Base-by-base conservation (phyloP, 2,113 vertebrate genomes). In the Lethenteron camtschaticum region DNA sequence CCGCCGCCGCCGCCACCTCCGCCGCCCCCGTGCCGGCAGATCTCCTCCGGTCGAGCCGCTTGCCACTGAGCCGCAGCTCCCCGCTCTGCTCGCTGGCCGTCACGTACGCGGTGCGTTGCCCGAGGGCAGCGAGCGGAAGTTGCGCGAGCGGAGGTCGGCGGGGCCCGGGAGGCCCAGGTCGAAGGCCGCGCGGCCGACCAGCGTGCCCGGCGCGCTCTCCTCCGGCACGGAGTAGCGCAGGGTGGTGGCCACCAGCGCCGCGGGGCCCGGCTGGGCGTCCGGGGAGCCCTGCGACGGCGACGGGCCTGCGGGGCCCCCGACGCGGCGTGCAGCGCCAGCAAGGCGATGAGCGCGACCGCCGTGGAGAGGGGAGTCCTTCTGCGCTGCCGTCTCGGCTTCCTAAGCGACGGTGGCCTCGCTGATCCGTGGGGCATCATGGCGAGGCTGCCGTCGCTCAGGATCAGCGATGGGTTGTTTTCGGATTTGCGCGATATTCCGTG, bases 191-290 rank as follows among this genome's bases (percentile, higher is more conserved):
- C 95, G 95, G 72, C 94, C 94, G 72, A 97, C 95, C 72, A 95
- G 85, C 1, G 90, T 94, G 73, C 88, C 88, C 2, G 90, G 88
- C 76, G 85, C 88, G 73, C 92, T 87, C 73, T 97, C 94, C 81
- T 97, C 94, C 0, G 89, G 87, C 79, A 97, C 89, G 1, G 94
- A 92, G 74, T 95, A 96, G 82, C 95, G 96, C 75, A 96, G 83
- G 82, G 41, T 41, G 41, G 41, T 41, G 41, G 41, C 41, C 41
- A 41, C 41, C 41, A 41, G 41, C 41, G 41, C 41, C 41, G 41
- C 41, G 41, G 63, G n/a, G 24, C 63, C 9, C 24, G 10, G n/a
- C 10, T n/a, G 63, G 10, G n/a, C 63, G 8, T 9, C 10, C n/a
- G 63, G 9, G 63, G n/a, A 66, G 8, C 41, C 41, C 41, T 41